Evolutionary conservation across 2,888 invertebrate species (phyloP).

Genomic region (Spilosoma lubricipeda): DNA sequence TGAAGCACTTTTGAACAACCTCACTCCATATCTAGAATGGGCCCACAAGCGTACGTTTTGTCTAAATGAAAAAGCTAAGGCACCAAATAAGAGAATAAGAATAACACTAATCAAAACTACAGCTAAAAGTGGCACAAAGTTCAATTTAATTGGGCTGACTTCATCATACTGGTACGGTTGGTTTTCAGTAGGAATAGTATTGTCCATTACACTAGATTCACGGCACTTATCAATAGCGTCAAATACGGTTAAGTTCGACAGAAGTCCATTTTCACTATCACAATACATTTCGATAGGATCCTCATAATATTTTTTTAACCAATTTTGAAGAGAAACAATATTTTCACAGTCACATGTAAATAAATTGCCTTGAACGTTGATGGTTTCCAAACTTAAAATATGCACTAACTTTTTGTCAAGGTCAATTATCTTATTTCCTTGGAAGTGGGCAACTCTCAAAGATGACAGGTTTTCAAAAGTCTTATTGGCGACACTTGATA

Average conservation of each 20-base stretch:
- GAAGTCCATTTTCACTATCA: constrained; percentile 81
- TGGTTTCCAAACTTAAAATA: constrained; percentile 86
- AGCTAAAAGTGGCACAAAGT: constrained; percentile 91
- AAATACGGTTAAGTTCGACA: constrained; percentile 78
- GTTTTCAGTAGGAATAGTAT: constrained; percentile 85
- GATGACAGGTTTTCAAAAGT: constrained; percentile 91
- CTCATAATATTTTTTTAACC: constrained; percentile 88
- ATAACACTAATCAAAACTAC: constrained; percentile 91
- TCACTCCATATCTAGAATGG: constrained; percentile 92
- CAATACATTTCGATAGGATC: constrained; percentile 89
- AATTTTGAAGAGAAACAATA: constrained; percentile 88
- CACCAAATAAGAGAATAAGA: constrained; percentile 89
- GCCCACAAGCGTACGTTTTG: constrained; percentile 93
- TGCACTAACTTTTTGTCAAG: constrained; percentile 89
- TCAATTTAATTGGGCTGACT: constrained; percentile 88
- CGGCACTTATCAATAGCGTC: constrained; percentile 82
- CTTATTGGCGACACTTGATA: constrained; percentile 89
- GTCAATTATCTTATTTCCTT: constrained; percentile 91
- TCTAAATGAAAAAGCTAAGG: constrained; percentile 91
- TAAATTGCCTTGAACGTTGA: constrained; percentile 90
- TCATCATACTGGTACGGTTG: constrained; percentile 88
- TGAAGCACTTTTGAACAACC: constrained; percentile 89
- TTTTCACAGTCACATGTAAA: constrained; percentile 93
- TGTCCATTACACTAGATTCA: constrained; percentile 82
- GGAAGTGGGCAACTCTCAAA: constrained; percentile 89